Percentiles rank a stretch among this genome's conserved stretches.
Conservation (phyloP, 2,113 vertebrate genomes). For the Xiphias gladius region DNA sequence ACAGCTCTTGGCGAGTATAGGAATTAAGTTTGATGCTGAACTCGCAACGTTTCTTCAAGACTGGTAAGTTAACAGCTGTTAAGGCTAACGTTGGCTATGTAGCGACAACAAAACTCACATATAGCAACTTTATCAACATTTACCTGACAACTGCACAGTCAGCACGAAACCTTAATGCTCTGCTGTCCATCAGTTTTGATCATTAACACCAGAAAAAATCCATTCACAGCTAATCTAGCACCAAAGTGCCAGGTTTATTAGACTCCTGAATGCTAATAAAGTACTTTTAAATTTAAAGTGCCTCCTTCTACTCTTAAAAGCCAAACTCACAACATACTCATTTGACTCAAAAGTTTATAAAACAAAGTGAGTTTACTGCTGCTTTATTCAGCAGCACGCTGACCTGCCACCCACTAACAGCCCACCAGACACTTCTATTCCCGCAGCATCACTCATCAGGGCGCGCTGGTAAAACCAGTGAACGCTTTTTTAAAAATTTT, state of each 20-base stretch:
- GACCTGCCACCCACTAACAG: slow-evolving; percentile 26
- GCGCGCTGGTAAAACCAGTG: slow-evolving; percentile 30
- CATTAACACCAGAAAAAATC: slow-evolving; percentile 53
- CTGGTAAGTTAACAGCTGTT: no score
- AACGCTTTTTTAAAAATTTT: neutral
- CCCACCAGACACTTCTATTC: slow-evolving; percentile 4
- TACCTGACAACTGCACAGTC: slow-evolving; percentile 34
- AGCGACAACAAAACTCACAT: no score
- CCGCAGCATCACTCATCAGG: slow-evolving; percentile 8
- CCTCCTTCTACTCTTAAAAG: slow-evolving; percentile 17
- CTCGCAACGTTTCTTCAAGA: no score
- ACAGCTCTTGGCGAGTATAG: no score
- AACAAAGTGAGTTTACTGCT: slow-evolving; percentile 26
- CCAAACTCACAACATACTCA: slow-evolving; percentile 24
- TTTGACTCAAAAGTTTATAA: slow-evolving; percentile 19
- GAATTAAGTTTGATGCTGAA: no score
- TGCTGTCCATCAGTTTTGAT: slow-evolving; percentile 56
- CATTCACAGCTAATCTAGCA: slow-evolving; percentile 57
- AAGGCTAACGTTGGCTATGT: no score
- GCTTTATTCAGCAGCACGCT: slow-evolving; percentile 23
- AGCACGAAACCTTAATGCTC: slow-evolving; percentile 43
- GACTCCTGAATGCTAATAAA: slow-evolving; percentile 33
- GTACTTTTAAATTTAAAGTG: slow-evolving; percentile 34
- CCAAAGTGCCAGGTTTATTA: slow-evolving; percentile 55
- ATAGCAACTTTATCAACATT: no score